A percentile compares a stretch with the other conserved stretches of the same genome.
These are phyloP conservation scores for Syncerus caffer DNA, from an alignment of 2,797 vertebrate genomes.

Conservation along the genomic window DNA sequence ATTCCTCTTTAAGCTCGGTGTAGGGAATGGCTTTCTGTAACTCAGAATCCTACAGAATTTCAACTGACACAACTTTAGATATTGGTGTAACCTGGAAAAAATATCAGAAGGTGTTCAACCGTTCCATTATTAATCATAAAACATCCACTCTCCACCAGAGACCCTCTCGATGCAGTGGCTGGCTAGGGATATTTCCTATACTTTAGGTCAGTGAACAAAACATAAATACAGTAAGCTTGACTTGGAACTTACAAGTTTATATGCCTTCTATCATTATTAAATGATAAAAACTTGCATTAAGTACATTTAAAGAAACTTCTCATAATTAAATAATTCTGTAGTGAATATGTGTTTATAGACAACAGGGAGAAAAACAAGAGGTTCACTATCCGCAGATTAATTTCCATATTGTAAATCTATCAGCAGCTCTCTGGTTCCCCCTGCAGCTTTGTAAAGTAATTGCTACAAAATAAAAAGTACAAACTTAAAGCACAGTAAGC, in stretches of 20 bases:
- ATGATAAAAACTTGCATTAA: background rate
- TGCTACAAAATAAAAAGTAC: slow-evolving; percentile 22
- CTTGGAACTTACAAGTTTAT: background rate
- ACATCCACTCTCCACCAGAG: background rate
- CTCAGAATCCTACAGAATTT: background rate
- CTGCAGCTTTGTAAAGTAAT: slow-evolving; percentile 74
- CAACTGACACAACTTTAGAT: background rate
- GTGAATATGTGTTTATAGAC: background rate
- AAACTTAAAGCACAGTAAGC: background rate
- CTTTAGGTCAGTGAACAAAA: background rate
- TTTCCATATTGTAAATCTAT: background rate
- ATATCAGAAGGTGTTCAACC: background rate
- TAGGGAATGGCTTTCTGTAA: background rate
- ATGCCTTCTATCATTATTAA: slow-evolving; percentile 24
- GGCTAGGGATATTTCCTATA: background rate
- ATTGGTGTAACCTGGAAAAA: background rate
- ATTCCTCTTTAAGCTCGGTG: background rate
- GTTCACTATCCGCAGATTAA: background rate
- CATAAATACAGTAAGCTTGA: background rate
- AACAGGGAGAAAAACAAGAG: background rate
- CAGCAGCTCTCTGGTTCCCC: slow-evolving; percentile 75
- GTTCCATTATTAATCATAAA: background rate
- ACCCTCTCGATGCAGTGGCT: background rate
- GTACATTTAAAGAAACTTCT: background rate
- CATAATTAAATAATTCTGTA: slow-evolving; percentile 14